A percentile compares a stretch with the other conserved stretches of the same genome.
phyloP scores from a whole-genome alignment of 1,140 invertebrate genomes.

The Vanessa atalanta region DNA sequence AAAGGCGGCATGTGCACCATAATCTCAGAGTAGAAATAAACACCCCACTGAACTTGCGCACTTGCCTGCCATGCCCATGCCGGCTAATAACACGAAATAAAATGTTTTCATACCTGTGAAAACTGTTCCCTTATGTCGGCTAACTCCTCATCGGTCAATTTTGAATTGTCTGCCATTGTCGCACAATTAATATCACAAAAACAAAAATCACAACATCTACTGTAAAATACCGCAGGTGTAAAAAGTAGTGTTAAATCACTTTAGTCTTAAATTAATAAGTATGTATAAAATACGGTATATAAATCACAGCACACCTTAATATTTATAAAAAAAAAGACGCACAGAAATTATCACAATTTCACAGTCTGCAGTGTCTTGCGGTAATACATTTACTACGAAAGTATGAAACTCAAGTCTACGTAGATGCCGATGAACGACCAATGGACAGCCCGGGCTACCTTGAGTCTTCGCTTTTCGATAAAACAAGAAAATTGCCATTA shows the following conservation, averaged over 20 bases:
- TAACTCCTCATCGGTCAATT: slow-evolving; percentile 78
- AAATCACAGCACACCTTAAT: slow-evolving; percentile 57
- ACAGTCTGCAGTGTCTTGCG: slow-evolving; percentile 30
- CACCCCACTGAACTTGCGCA: slow-evolving; percentile 18
- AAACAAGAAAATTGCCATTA: slow-evolving; percentile 16
- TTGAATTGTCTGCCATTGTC: slow-evolving; percentile 78
- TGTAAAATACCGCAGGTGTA: slow-evolving; percentile 45
- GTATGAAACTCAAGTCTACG: slow-evolving; percentile 35
- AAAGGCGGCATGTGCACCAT: slow-evolving; percentile 18
- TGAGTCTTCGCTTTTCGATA: slow-evolving; percentile 30
- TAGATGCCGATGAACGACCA: slow-evolving; percentile 27
- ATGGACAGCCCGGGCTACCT: slow-evolving; percentile 14
- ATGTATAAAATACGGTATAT: slow-evolving; percentile 47
- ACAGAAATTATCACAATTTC: slow-evolving; percentile 39
- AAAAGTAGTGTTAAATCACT: slow-evolving; percentile 48
- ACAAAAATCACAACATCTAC: slow-evolving; percentile 68
- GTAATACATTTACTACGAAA: slow-evolving; percentile 43
- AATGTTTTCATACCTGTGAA: slow-evolving; percentile 64
- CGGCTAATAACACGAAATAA: slow-evolving; percentile 31
- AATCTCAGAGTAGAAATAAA: not conserved
- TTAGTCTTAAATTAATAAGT: slow-evolving; percentile 58
- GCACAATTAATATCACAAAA: slow-evolving; percentile 69
- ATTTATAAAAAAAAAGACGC: slow-evolving; percentile 36
- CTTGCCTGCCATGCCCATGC: slow-evolving; percentile 5
- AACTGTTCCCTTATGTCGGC: slow-evolving; percentile 78